Base-by-base conservation (phyloP, 2,797 vertebrate species). In the Danio aesculapii region DNA sequence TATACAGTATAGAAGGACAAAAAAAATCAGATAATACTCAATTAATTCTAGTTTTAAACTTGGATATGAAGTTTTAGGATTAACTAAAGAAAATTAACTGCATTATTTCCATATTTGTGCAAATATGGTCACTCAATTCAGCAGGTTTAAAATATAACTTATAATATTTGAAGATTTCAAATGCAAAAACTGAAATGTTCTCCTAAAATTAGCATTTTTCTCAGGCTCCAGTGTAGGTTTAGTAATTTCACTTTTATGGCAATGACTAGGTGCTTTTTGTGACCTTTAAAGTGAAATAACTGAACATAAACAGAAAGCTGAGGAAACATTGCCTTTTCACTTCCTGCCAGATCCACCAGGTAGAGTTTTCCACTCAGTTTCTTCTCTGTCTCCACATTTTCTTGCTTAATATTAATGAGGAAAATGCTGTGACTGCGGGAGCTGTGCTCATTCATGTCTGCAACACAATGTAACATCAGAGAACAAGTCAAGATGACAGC, bases 361-460 rank as follows among this genome's bases (percentile, higher is more conserved):
- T 98, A 99, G 9, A 99, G 96, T 72, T 99, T 99, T 77, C 97
- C 97, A 1, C 96, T 95, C 85, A 98, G 94, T 75, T 99, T 99
- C 86, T 94, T 96, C 93, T 99, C 97, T 0, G 97, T 99, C 84
- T 99, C 97, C 87, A 98, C 89, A 4, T 99, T 99, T 89, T 99
- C 97, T 91, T 99, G 97, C 72, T 98, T 98, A 90, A 99, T 98
- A 84, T 96, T 97, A 86, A 99, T 98, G 84, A 96, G 91, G 87
- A 98, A 99, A 84, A 99, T 99, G 84, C 97, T 97, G 94, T 99
- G 97, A 87, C 97, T 98, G 88, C 97, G 96, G 14, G 97, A 99
- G 91, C 97, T 98, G 95, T 98, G 97, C 83, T 99, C 97, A 0
- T 99, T 99, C 97, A 99, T 99, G 83, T 99, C 97, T 99, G 91